A percentile compares a stretch with the other conserved stretches of the same genome.
phyloP scores from a whole-genome alignment of 2,888 invertebrate genomes.

The Aromia moschata region DNA sequence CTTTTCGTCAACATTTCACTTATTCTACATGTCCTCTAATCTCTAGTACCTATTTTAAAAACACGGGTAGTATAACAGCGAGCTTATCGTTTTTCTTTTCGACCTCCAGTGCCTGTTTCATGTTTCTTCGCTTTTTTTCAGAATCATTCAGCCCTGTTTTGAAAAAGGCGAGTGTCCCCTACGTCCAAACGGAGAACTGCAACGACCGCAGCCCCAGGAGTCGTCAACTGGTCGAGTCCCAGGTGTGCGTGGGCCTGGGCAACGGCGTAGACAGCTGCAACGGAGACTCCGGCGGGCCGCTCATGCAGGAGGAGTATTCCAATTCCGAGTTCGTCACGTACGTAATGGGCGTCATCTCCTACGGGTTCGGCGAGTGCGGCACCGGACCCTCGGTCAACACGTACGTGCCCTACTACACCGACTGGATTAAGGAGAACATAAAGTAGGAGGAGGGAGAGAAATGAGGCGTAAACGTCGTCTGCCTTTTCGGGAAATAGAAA shows the following conservation, averaged over 20 bases:
- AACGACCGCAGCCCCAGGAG: slow-evolving; percentile 28
- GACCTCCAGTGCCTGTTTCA: too few species aligned
- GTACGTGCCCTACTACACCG: slow-evolving; percentile 68
- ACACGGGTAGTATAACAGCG: too few species aligned
- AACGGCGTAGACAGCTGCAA: slow-evolving; percentile 75
- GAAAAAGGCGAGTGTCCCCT: slow-evolving; percentile 43
- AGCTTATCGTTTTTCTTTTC: too few species aligned
- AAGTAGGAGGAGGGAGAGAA: slow-evolving; percentile 9
- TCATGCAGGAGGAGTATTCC: slow-evolving; percentile 67
- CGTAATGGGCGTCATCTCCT: slow-evolving; percentile 73
- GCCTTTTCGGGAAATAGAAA: too few species aligned
- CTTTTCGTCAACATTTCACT: too few species aligned
- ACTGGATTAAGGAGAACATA: slow-evolving; percentile 68
- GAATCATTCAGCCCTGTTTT: slow-evolving; percentile 47
- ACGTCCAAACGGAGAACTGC: slow-evolving; percentile 38
- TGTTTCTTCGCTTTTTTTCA: too few species aligned
- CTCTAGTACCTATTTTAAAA: too few species aligned
- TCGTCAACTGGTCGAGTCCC: slow-evolving; percentile 60
- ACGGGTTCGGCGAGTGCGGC: slow-evolving; percentile 69
- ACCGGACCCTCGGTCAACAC: slow-evolving; percentile 77
- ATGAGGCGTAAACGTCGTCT: too few species aligned
- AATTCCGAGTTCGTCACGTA: slow-evolving; percentile 66
- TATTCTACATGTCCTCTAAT: too few species aligned
- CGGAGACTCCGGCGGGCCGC: slow-evolving; percentile 82
- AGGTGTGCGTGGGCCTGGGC: slow-evolving; percentile 77